Percentiles rank a stretch among this genome's conserved stretches.
These are phyloP conservation scores for Electrona antarctica DNA, from an alignment of 2,113 vertebrate species.

Conservation along the genomic window DNA sequence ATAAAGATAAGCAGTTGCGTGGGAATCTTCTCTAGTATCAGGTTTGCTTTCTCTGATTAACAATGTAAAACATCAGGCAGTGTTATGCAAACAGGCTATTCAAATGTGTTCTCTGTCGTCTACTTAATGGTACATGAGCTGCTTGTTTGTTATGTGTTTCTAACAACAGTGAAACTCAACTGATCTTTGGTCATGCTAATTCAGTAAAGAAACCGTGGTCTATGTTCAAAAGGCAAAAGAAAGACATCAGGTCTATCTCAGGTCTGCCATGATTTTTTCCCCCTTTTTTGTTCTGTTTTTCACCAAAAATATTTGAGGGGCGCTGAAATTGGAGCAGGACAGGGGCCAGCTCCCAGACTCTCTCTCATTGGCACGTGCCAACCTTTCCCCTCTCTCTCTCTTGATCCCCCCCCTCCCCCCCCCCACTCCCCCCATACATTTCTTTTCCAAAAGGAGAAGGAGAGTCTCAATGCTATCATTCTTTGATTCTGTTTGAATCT, in stretches of 20 bases:
- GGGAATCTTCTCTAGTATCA: slow-evolving; percentile 9
- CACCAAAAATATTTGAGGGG: slow-evolving; percentile 70
- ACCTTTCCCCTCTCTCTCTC: slow-evolving; percentile 59
- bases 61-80: slow-evolving; percentile 34
- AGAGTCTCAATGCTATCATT: slow-evolving; percentile 86
- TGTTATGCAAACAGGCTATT: slow-evolving; percentile 46
- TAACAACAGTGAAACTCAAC: slow-evolving; percentile 45
- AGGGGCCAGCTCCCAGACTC: slow-evolving; percentile 76
- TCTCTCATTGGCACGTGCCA: slow-evolving; percentile 79
- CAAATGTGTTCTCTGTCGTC: slow-evolving; percentile 35
- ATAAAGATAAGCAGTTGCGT: not conserved
- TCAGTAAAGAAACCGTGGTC: slow-evolving; percentile 13
- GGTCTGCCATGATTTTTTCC: not conserved
- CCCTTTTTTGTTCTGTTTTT: slow-evolving; percentile 39
- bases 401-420: not conserved
- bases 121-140: not conserved
- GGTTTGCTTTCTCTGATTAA: slow-evolving; percentile 17
- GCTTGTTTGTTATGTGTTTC: slow-evolving; percentile 39
- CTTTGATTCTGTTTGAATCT: slow-evolving; percentile 86
- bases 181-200: slow-evolving; percentile 46
- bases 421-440: slow-evolving; percentile 23
- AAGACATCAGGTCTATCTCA: slow-evolving; percentile 6
- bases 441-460: slow-evolving; percentile 65
- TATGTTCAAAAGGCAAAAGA: slow-evolving; percentile 1
- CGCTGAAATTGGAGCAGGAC: slow-evolving; percentile 77